Conservation (phyloP, 2,888 invertebrate species). For the Lithodes maja region DNA sequence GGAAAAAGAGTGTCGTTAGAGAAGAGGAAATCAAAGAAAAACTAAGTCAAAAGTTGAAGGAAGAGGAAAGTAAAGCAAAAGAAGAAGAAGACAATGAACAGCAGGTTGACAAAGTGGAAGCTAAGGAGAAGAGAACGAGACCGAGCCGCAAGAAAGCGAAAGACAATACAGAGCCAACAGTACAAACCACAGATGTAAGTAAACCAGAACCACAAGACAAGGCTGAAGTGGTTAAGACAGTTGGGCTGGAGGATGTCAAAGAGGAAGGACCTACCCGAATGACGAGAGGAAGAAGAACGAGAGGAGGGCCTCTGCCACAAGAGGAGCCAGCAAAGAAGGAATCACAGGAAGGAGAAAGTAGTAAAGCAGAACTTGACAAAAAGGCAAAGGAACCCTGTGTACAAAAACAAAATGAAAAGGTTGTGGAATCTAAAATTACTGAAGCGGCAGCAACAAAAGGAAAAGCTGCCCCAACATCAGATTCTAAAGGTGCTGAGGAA, state of each 20-base stretch:
- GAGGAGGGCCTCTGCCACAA: neutral
- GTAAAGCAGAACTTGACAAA: neutral
- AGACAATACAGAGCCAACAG: neutral
- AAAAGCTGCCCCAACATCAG: constrained; percentile 68
- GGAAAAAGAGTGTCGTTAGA: constrained; percentile 58
- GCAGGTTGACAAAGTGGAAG: neutral
- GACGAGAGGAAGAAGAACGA: neutral
- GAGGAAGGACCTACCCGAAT: neutral
- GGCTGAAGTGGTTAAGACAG: neutral
- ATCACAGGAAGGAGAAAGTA: neutral
- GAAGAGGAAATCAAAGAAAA: constrained; percentile 66
- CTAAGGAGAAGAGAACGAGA: neutral
- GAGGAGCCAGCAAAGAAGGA: neutral
- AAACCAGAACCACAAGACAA: constrained; percentile 11
- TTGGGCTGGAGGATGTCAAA: neutral
- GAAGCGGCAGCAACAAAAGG: neutral
- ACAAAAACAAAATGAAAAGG: neutral
- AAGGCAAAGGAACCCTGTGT: neutral
- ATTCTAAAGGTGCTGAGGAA: constrained; percentile 72
- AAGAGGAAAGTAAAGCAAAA: neutral
- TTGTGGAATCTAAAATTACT: neutral
- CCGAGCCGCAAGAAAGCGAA: neutral
- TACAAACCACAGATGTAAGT: neutral
- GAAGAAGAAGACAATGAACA: neutral
- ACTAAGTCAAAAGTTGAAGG: neutral